Evolutionary conservation across 2,888 invertebrate species (phyloP).

Genomic region (Zele albiditarsus): DNA sequence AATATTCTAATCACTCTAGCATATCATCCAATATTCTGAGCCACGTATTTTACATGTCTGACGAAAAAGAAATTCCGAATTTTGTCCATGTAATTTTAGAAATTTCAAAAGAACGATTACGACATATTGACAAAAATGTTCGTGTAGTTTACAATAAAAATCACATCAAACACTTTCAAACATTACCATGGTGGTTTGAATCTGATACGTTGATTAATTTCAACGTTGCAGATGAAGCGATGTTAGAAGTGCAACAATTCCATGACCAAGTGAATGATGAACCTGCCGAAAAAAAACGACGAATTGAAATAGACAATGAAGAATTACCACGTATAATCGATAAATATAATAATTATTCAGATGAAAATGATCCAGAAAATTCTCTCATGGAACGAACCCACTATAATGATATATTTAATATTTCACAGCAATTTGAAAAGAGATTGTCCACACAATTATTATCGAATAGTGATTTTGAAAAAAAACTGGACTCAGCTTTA

Average conservation of each 20-base stretch:
- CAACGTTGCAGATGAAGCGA: conserved; percentile 43
- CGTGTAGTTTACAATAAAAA: conserved; percentile 77
- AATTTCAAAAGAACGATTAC: conserved; percentile 62
- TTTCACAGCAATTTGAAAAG: conserved; percentile 73
- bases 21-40: conserved; percentile 58
- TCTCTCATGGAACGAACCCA: conserved; percentile 33
- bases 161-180: conserved; percentile 75
- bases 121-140: conserved; percentile 54
- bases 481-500: conserved; percentile 73
- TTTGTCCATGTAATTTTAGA: conserved; percentile 64
- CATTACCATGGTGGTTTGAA: conserved; percentile 78
- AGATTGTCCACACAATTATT: conserved; percentile 73
- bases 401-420: conserved; percentile 32
- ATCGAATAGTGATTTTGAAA: conserved; percentile 74
- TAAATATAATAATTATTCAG: conserved; percentile 14
- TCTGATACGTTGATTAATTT: conserved; percentile 59
- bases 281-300: conserved; percentile 27
- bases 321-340: conserved; percentile 10
- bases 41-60: conserved; percentile 57
- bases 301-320: conserved; percentile 19
- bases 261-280: conserved; percentile 6
- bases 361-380: conserved; percentile 22
- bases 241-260: conserved; percentile 45
- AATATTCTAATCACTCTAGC: conserved; percentile 50
- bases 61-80: conserved; percentile 49